Percentiles rank a stretch among this genome's conserved stretches.
Evolutionary conservation across 2,888 invertebrate genomes (phyloP).

Genomic region (Eurytoma adleriae): DNA sequence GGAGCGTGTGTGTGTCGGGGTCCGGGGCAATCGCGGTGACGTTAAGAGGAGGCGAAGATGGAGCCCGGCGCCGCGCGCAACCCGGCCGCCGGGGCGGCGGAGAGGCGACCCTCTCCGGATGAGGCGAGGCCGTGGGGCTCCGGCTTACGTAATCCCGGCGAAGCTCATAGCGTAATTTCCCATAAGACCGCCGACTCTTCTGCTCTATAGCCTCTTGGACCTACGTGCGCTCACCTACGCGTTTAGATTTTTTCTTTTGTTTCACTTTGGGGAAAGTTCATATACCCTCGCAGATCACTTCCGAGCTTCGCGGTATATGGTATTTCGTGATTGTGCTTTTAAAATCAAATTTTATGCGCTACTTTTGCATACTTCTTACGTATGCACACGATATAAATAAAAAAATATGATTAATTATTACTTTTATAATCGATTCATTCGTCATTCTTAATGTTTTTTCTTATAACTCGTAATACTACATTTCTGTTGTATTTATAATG

Average conservation of each 20-base stretch:
- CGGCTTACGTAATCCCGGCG: conserved; percentile 51
- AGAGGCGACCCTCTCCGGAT: conserved; percentile 20
- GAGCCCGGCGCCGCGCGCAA: conserved; percentile 20
- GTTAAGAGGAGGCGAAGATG: conserved; percentile 54
- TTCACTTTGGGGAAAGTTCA: not conserved
- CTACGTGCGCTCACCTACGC: conserved; percentile 40
- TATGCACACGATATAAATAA: no score
- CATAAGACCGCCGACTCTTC: conserved; percentile 65
- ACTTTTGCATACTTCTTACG: no score
- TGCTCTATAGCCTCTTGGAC: conserved; percentile 11
- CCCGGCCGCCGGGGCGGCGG: conserved; percentile 2
- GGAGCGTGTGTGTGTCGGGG: not conserved
- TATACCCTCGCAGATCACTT: not conserved
- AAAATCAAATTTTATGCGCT: no score
- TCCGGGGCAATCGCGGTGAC: conserved; percentile 53
- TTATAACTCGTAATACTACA: no score
- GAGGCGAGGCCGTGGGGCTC: conserved; percentile 40
- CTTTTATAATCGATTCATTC: no score
- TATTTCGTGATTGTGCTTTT: not conserved
- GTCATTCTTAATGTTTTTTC: no score
- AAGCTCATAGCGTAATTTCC: conserved; percentile 72
- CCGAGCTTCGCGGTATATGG: not conserved
- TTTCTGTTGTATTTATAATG: no score
- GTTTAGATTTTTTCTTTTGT: not conserved
- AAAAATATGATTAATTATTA: no score